Evolutionary conservation across 2,113 vertebrate genomes (phyloP), one percentile per base, ranked within the genome.

Genomic region (Prunella himalayana): DNA sequence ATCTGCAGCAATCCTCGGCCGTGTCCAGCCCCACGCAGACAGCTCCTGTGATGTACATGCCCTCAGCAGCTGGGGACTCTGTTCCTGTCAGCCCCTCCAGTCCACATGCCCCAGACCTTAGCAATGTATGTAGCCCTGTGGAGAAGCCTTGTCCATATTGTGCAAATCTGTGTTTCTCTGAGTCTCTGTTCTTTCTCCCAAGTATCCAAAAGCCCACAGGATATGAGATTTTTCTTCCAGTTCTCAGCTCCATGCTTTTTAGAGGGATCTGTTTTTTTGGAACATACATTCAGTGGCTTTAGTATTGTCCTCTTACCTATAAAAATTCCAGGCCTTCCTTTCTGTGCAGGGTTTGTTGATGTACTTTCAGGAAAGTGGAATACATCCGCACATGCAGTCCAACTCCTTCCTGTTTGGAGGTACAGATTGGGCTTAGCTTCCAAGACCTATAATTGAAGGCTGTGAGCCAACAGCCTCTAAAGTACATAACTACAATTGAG

Each of bases 11-110:
- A 35, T 96, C 98, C 16, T 99, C 99, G 2, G 96, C 98, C 57
- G 97, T 98, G 69, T 98, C 99, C 56, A 98, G 98, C 93, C 99
- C 99, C 13, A 99, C 99, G 9, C 98, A 98, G 69, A 87, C 98
- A 7, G 98, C 95, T 65, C 98, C 96, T 75, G 98, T 98, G 97
- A 97, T 97, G 97, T 98, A 98, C 60, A 98, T 98, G 98, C 98
- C 97, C 0, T 98, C 98, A 4, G 98, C 98, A 65, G 98, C 97
- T 15, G 98, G 98, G 39, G 98, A 98, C 94, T 98, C 98, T 61
- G 98, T 98, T 95, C 98, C 98, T 10, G 97, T 94, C 95, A 98
- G 96, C 91, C 98, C 97, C 95, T 94, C 92, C 92, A 98, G 98
- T 89, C 98, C 98, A 9, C 98, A 98, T 66, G 97, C 98, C 95